Evolutionary conservation across 2,888 invertebrate species (phyloP), one percentile per base, ranked within the genome.

Genomic region (Cremastinae sp.): DNA sequence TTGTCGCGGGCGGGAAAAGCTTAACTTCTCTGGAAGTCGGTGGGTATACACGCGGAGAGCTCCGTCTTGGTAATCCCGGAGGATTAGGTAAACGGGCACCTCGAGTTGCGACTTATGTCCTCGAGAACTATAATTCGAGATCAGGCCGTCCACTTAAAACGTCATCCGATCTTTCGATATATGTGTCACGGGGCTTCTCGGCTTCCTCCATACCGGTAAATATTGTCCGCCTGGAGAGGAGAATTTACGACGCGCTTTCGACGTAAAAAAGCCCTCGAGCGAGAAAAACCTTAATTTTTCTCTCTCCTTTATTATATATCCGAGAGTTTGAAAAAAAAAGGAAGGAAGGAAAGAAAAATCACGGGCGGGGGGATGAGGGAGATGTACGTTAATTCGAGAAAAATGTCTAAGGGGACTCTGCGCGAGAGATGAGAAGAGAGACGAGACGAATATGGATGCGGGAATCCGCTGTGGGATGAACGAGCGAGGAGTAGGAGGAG

Each of bases 121-220:
- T 53, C 74, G 65, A 70, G 72, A 66, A 78, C 79, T 47, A 81
- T 79, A 80, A 81, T 79, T 80, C 80, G 74, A 74, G 79, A 80
- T 80, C 75, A 79, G 74, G 41, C 41, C 69, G 78, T 74, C 76
- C 70, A 61, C 73, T 75, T 65, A 75, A 65, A 65, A 64, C 64
- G 69, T 74, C 70, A 73, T 45, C 66, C 66, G 73, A 73, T 73
- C 59, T 73, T 45, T 73, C 66, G 66, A 47, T 47, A 47, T 47
- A 47, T 47, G 7, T 45, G 45, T 14, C 28, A 28, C 28, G 28
- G 45, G 12, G 2, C 2, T 16, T 18, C 16, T 16, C 7, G 16
- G 18, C 18, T 47, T 14, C 12, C 18, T 45, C 45, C 4, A 45
- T 28, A 41, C 41, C 10, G n/a, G 12, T 12, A 41, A 12, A 41